A percentile compares a stretch with the other conserved stretches of the same genome.
Evolutionary conservation across 2,888 invertebrate species (phyloP).

Genomic region (Schrankia costaestrigalis): DNA sequence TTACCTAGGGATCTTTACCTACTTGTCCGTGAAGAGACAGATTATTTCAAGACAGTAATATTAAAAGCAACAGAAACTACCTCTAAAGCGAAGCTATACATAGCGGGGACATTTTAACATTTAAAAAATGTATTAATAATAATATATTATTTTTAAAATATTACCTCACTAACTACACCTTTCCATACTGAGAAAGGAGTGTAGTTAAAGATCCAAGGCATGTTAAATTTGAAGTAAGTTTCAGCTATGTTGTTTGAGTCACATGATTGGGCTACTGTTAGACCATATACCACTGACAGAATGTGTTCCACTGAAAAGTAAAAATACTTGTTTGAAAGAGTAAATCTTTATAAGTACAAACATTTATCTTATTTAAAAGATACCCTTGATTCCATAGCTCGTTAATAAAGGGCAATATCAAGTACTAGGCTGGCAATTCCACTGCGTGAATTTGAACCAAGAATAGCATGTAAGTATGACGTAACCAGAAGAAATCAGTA

Average conservation of each 20-base stretch:
- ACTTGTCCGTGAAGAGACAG: not conserved
- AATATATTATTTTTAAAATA: not conserved
- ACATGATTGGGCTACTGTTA: conserved; percentile 67
- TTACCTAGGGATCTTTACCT: too few species aligned
- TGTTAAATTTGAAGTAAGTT: conserved; percentile 54
- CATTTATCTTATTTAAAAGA: too few species aligned
- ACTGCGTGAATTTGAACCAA: too few species aligned
- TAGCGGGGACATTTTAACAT: not conserved
- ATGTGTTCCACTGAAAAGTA: conserved; percentile 76
- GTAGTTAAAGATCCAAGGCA: conserved; percentile 75
- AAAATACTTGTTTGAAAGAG: not conserved
- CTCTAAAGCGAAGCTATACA: not conserved
- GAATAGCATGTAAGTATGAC: too few species aligned
- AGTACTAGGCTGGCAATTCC: too few species aligned
- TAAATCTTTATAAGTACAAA: too few species aligned
- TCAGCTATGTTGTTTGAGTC: conserved; percentile 41
- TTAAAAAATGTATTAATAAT: conserved; percentile 1
- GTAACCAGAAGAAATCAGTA: too few species aligned
- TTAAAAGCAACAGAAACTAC: not conserved
- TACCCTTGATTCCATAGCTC: not conserved
- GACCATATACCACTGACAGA: conserved; percentile 74
- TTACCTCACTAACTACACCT: conserved; percentile 68
- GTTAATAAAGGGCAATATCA: too few species aligned
- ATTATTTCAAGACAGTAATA: not conserved
- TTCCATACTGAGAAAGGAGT: conserved; percentile 71